These are phyloP conservation scores for Erebia aethiops DNA, from an alignment of 2,888 invertebrate species.

Conservation along the genomic window DNA sequence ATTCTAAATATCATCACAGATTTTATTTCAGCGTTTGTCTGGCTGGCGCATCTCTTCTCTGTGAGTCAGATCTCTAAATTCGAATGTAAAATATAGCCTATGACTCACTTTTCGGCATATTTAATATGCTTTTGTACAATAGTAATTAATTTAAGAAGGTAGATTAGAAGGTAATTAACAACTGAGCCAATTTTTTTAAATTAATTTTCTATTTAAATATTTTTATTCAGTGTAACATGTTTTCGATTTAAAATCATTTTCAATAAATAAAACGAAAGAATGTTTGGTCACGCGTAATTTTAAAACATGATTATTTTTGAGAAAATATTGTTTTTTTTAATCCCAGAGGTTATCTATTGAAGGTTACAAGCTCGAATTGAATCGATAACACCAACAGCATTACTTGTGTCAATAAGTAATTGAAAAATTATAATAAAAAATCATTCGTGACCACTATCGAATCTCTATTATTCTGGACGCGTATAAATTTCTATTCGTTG, in stretches of 20 bases:
- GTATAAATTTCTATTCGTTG: constrained; percentile 62
- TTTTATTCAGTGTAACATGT: neutral
- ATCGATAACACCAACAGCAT: constrained; percentile 32
- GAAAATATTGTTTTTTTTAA: constrained; percentile 37
- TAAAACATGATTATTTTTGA: constrained; percentile 29
- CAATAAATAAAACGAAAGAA: constrained; percentile 43
- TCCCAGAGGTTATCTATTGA: constrained; percentile 36
- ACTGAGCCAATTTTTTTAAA: too few relatives aligned
- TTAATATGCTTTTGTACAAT: too few relatives aligned
- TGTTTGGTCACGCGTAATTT: constrained; percentile 55
- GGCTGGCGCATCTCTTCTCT: too few relatives aligned
- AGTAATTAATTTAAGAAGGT: too few relatives aligned
- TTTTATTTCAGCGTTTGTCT: too few relatives aligned
- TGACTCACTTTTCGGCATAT: too few relatives aligned
- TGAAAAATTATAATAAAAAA: constrained; percentile 38
- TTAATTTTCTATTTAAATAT: too few relatives aligned
- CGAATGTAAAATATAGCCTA: too few relatives aligned
- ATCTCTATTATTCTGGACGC: constrained; percentile 34
- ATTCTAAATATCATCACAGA: neutral
- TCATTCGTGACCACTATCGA: constrained; percentile 50
- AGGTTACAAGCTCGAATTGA: constrained; percentile 28
- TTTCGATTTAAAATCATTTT: constrained; percentile 24
- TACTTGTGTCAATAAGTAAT: constrained; percentile 36
- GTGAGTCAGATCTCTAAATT: too few relatives aligned
- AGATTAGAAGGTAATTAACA: too few relatives aligned